Conservation (phyloP, 2,797 vertebrate genomes). For the Lagodon rhomboides region DNA sequence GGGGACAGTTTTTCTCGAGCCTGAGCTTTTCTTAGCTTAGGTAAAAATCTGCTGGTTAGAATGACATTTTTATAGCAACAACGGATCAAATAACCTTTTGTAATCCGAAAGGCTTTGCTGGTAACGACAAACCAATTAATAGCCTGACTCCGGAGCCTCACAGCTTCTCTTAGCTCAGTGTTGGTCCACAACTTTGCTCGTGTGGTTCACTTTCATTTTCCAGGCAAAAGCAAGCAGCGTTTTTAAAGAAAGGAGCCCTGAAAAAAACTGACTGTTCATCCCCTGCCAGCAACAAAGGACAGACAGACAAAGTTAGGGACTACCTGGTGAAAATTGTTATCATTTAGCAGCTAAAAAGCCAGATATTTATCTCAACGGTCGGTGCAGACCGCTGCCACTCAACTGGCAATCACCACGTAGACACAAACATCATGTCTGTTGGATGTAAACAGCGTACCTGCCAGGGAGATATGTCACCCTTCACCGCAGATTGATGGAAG, state of each 20-base stretch:
- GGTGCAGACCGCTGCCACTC: background rate
- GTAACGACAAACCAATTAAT: background rate
- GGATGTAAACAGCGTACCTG: background rate
- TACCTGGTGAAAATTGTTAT: background rate
- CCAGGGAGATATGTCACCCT: no score
- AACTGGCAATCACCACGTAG: background rate
- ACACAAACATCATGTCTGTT: background rate
- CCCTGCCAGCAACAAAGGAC: background rate
- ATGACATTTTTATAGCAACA: conserved; percentile 1
- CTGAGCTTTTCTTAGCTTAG: background rate
- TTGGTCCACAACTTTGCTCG: background rate
- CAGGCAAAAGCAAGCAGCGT: background rate
- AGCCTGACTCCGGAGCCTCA: background rate
- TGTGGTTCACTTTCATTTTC: background rate
- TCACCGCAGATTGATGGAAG: no score
- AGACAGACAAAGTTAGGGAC: background rate
- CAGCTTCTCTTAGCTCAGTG: background rate
- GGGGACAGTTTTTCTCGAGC: conserved; percentile 3
- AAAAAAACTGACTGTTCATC: background rate
- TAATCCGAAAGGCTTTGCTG: background rate
- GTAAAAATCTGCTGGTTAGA: conserved; percentile 1
- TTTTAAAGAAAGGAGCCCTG: background rate
- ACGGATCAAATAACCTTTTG: background rate
- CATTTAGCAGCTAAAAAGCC: background rate
- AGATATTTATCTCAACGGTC: background rate